A percentile compares a stretch with the other conserved stretches of the same genome.
These are phyloP conservation scores for Ganaspis brasiliensis DNA, from an alignment of 2,888 invertebrate genomes.

Conservation along the genomic window DNA sequence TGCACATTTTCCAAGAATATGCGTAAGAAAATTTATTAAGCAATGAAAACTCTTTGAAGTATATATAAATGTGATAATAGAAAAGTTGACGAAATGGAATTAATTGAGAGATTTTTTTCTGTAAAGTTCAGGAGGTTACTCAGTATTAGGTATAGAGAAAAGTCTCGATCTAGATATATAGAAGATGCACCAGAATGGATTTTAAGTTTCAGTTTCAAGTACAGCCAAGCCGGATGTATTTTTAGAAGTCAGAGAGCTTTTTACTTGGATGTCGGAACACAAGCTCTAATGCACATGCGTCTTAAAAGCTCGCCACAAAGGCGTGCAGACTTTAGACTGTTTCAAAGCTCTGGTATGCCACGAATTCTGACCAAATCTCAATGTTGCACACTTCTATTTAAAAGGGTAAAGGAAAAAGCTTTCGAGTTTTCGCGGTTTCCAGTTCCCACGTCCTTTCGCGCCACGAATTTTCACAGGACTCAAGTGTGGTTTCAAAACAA, in stretches of 20 bases:
- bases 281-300: constrained; percentile 74
- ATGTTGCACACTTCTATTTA: constrained; percentile 32
- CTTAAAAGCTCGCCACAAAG: constrained; percentile 18
- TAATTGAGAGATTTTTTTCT: background rate
- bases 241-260: constrained; percentile 70
- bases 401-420: constrained; percentile 19
- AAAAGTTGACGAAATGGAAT: background rate
- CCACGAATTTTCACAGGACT: background rate
- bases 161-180: background rate
- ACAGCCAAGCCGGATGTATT: constrained; percentile 71
- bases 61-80: background rate
- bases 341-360: constrained; percentile 33
- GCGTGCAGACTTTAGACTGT: constrained; percentile 34
- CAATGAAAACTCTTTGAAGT: too few relatives aligned
- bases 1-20: constrained; percentile 30
- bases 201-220: constrained; percentile 66
- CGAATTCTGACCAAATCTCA: constrained; percentile 21
- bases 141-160: too few relatives aligned
- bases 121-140: background rate
- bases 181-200: constrained; percentile 23
- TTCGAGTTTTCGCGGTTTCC: constrained; percentile 53
- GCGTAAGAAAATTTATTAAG: background rate
- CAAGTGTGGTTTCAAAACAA: too few relatives aligned
- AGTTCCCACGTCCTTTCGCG: background rate
- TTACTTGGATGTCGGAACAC: constrained; percentile 65